Conservation (phyloP, 2,888 invertebrate species). For the Amphipyra berbera region DNA sequence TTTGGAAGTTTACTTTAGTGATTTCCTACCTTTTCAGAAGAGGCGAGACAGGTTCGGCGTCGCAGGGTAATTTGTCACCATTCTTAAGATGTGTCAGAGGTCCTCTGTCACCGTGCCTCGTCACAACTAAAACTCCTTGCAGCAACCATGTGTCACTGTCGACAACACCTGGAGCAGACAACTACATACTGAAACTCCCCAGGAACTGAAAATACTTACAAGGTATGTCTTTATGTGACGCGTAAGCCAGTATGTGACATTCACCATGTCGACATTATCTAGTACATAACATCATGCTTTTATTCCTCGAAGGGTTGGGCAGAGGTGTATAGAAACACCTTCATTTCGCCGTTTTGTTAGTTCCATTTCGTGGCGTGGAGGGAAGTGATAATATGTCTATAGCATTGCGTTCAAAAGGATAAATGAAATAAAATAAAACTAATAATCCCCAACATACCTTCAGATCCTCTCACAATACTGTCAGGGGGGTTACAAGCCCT, state of each 20-base stretch:
- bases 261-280: no score
- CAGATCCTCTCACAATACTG: conserved; percentile 92
- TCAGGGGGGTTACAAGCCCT: conserved; percentile 93
- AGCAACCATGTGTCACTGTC: conserved; percentile 91
- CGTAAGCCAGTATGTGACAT: no score
- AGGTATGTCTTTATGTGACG: no score
- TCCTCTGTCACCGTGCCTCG: conserved; percentile 97
- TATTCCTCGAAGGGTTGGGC: no score
- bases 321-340: no score
- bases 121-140: conserved; percentile 93
- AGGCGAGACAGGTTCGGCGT: conserved; percentile 81
- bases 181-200: neutral
- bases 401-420: no score
- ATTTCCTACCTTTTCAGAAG: conserved; percentile 74
- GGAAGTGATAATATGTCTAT: no score
- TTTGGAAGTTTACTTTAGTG: no score
- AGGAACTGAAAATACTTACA: no score
- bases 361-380: no score
- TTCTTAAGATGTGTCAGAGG: conserved; percentile 95
- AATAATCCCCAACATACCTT: conserved; percentile 89
- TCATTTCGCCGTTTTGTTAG: no score
- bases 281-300: no score
- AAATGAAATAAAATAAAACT: neutral
- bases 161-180: conserved; percentile 68
- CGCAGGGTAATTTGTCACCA: conserved; percentile 94